Conservation (phyloP, 2,888 invertebrate genomes). For the Xestia sexstrigata region DNA sequence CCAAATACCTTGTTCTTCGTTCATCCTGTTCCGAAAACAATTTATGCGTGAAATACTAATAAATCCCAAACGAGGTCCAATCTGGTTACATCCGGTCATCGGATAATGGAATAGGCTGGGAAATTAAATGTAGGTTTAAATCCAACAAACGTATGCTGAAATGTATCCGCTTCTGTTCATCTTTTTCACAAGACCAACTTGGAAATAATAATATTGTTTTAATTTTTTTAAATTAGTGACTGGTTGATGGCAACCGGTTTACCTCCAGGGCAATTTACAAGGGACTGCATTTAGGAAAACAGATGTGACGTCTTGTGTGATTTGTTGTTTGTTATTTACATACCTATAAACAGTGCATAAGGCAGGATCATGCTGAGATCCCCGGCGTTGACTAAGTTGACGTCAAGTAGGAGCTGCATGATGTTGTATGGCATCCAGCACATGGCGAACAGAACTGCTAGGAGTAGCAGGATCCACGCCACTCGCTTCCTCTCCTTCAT, state of each 20-base stretch:
- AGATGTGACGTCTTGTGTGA: too few species aligned
- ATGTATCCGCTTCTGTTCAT: background rate
- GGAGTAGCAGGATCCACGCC: slow-evolving; percentile 93
- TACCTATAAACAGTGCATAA: slow-evolving; percentile 92
- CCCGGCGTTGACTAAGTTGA: slow-evolving; percentile 83
- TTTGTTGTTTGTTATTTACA: slow-evolving; percentile 52
- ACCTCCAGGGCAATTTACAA: background rate
- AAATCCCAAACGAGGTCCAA: background rate
- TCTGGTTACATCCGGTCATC: background rate
- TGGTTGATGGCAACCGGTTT: background rate
- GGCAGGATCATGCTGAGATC: slow-evolving; percentile 86
- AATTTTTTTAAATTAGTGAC: background rate
- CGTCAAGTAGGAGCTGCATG: slow-evolving; percentile 92
- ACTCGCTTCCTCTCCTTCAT: slow-evolving; percentile 93
- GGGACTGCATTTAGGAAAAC: too few species aligned
- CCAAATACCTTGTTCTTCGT: too few species aligned
- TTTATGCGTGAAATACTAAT: background rate
- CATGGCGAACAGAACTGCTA: slow-evolving; percentile 94
- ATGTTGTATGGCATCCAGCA: slow-evolving; percentile 96
- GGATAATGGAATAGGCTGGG: background rate
- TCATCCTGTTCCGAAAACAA: background rate
- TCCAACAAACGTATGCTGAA: background rate
- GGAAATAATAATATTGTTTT: too few species aligned
- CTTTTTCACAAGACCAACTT: background rate
- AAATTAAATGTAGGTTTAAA: background rate